These are phyloP conservation scores for Apodemia hepburni DNA, from an alignment of 2,888 invertebrate genomes.

Conservation along the genomic window DNA sequence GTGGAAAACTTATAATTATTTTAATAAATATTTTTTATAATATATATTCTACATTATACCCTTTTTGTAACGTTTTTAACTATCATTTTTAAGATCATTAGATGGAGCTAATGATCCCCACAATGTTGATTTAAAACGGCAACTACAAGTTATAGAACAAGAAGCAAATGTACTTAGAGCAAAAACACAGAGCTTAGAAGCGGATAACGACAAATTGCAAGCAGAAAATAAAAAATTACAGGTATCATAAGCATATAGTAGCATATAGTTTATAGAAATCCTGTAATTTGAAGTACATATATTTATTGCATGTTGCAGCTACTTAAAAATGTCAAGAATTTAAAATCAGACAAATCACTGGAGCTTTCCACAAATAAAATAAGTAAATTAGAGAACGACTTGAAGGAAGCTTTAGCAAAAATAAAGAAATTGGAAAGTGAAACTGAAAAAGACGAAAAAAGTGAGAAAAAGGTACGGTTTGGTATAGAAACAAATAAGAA, in stretches of 20 bases:
- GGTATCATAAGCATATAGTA: conserved; percentile 42
- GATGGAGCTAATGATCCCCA: conserved; percentile 80
- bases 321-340: conserved; percentile 74
- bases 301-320: conserved; percentile 49
- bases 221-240: conserved; percentile 87
- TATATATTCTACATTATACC: too few species aligned
- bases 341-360: conserved; percentile 75
- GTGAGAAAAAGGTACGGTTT: conserved; percentile 74
- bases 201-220: conserved; percentile 87
- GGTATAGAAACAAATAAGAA: conserved; percentile 60
- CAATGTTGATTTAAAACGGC: conserved; percentile 85
- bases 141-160: conserved; percentile 88
- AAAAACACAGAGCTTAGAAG: conserved; percentile 85
- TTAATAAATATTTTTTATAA: conserved; percentile 19
- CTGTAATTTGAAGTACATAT: neutral
- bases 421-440: conserved; percentile 76
- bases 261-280: conserved; percentile 1
- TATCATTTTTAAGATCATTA: conserved; percentile 69
- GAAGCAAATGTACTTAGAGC: conserved; percentile 85
- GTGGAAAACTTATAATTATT: conserved; percentile 21
- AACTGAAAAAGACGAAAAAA: conserved; percentile 67
- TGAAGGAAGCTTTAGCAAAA: conserved; percentile 80
- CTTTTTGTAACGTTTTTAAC: neutral
- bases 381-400: conserved; percentile 81
- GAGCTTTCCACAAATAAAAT: conserved; percentile 82